Conservation (phyloP, 2,113 vertebrate species). For the Microtus richardsoni region DNA sequence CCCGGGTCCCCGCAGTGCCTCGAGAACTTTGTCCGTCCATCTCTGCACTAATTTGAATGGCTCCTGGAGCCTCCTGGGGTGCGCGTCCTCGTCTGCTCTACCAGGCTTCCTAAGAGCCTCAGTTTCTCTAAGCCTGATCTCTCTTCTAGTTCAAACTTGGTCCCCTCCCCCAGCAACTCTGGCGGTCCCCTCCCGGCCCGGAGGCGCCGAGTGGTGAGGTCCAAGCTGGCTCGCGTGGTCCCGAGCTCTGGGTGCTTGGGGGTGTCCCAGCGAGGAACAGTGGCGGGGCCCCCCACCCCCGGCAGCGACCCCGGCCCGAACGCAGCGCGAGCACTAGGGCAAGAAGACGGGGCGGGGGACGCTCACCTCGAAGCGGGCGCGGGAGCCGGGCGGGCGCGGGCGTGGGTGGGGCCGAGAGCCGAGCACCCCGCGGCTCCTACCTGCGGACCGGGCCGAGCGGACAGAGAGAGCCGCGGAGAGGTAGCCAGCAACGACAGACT, state of each 20-base stretch:
- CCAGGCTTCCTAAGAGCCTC: not conserved
- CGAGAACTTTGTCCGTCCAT: not conserved
- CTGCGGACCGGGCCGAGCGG: slow-evolving; percentile 33
- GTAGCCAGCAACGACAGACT: slow-evolving; percentile 11
- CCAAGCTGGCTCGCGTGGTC: not conserved
- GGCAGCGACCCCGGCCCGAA: too few species aligned
- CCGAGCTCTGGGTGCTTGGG: not conserved
- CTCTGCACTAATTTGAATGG: not conserved
- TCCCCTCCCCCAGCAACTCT: slow-evolving; percentile 44
- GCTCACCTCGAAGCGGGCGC: slow-evolving; percentile 71
- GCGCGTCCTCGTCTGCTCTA: not conserved
- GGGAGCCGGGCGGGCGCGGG: not conserved
- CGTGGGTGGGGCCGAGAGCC: slow-evolving; percentile 10
- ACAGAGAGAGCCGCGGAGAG: not conserved
- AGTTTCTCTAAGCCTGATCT: not conserved
- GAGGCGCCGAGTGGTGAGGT: not conserved
- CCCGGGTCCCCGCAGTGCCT: not conserved
- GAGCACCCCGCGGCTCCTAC: slow-evolving; percentile 59
- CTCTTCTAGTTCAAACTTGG: slow-evolving; percentile 56
- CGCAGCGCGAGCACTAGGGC: not conserved
- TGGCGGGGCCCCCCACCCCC: not conserved
- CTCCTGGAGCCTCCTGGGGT: slow-evolving; percentile 7
- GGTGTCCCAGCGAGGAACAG: not conserved
- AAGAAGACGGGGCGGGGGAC: not conserved
- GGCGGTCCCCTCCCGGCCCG: not conserved